phyloP scores from a whole-genome alignment of 2,797 vertebrate species.

The Liasis olivaceus region DNA sequence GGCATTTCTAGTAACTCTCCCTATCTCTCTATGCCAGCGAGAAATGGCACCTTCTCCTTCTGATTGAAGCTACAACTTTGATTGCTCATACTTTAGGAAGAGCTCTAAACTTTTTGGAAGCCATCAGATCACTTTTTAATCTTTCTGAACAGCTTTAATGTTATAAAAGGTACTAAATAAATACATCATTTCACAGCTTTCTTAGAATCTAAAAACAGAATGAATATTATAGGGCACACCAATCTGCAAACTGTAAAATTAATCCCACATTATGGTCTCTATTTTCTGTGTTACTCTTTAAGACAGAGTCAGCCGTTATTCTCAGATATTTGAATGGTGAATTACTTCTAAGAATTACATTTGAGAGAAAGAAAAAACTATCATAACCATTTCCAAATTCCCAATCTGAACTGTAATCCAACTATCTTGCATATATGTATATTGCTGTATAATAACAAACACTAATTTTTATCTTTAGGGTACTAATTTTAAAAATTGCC shows the following conservation, averaged over 20 bases:
- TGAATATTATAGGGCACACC: background rate
- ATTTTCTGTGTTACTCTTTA: background rate
- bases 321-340: background rate
- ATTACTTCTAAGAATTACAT: background rate
- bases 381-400: too few species aligned
- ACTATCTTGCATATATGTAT: background rate
- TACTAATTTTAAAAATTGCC: background rate
- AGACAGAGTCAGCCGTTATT: background rate
- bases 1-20: too few species aligned
- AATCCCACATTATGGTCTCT: background rate
- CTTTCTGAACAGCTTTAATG: background rate
- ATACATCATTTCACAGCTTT: too few species aligned
- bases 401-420: background rate
- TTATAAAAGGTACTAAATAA: background rate
- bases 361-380: too few species aligned
- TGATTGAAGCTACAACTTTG: background rate
- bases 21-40: background rate
- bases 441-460: background rate
- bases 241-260: background rate
- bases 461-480: background rate
- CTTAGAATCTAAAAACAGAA: too few species aligned
- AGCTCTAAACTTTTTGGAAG: background rate
- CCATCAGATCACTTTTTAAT: background rate
- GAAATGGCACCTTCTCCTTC: background rate
- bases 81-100: background rate